Evolutionary conservation across 92 coral and sea anemone species (phyloP).

Genomic region (Parazoanthus darwini): DNA sequence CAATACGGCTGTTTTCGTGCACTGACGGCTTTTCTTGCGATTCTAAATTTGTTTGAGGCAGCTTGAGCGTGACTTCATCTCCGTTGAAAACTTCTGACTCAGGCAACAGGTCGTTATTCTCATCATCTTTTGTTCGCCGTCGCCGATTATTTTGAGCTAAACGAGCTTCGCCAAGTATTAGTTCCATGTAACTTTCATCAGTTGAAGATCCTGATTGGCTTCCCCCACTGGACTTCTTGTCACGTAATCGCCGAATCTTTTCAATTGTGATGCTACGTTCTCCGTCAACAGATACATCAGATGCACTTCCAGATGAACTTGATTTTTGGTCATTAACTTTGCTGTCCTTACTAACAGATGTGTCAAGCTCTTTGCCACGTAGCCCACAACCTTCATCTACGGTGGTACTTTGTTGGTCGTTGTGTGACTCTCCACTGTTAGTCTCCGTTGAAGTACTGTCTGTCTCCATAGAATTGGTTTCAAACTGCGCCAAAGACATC

Average conservation of each 20-base stretch:
- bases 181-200: constrained; percentile 36
- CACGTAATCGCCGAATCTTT: constrained; percentile 21
- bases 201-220: constrained; percentile 39
- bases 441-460: background rate
- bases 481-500: constrained; percentile 45
- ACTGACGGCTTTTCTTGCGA: background rate
- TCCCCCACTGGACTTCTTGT: constrained; percentile 23
- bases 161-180: constrained; percentile 30
- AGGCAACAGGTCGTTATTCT: background rate
- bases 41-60: background rate
- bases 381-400: background rate
- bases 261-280: constrained; percentile 15
- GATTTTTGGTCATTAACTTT: background rate
- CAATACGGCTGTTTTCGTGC: background rate
- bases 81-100: background rate
- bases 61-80: background rate
- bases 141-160: constrained; percentile 22
- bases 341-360: background rate
- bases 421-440: background rate
- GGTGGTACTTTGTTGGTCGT: background rate
- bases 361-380: background rate
- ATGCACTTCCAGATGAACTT: background rate
- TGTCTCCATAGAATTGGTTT: constrained; percentile 4
- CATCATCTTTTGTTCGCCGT: constrained; percentile 21
- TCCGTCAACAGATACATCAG: constrained; percentile 4